Evolutionary conservation across 2,113 vertebrate species (phyloP).

Genomic region (Trogon surrucura): DNA sequence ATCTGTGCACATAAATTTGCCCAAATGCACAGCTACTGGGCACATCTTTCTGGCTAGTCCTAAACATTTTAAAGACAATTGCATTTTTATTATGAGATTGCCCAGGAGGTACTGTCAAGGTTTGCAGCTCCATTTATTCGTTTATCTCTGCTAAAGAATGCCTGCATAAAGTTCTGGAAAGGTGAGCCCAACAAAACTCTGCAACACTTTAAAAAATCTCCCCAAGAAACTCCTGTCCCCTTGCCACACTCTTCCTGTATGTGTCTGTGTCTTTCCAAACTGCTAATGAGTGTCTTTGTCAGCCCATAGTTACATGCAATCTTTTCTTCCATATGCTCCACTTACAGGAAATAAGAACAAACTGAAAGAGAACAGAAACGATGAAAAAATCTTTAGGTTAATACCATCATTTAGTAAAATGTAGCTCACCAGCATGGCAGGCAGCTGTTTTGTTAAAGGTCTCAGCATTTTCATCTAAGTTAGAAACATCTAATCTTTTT

Average conservation of each 20-base stretch:
- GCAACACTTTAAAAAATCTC: background rate
- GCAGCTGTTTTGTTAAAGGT: background rate
- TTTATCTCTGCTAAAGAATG: background rate
- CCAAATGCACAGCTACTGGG: background rate
- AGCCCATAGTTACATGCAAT: background rate
- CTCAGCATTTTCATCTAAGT: background rate
- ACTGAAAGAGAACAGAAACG: background rate
- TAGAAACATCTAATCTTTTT: background rate
- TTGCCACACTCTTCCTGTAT: background rate
- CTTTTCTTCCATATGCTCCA: background rate
- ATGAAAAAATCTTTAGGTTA: background rate
- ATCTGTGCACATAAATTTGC: background rate
- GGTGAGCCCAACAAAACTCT: background rate
- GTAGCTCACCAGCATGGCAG: background rate
- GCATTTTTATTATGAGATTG: background rate
- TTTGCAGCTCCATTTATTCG: background rate
- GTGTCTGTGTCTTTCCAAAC: background rate
- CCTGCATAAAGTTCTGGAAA: background rate
- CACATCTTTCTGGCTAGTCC: background rate
- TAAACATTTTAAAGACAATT: background rate
- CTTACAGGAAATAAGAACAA: background rate
- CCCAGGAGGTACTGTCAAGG: background rate
- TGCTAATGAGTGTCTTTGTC: background rate
- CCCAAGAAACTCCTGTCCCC: background rate
- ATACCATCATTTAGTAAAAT: background rate